Conservation (phyloP, 2,113 vertebrate species). For the Pteruthius melanotis region DNA sequence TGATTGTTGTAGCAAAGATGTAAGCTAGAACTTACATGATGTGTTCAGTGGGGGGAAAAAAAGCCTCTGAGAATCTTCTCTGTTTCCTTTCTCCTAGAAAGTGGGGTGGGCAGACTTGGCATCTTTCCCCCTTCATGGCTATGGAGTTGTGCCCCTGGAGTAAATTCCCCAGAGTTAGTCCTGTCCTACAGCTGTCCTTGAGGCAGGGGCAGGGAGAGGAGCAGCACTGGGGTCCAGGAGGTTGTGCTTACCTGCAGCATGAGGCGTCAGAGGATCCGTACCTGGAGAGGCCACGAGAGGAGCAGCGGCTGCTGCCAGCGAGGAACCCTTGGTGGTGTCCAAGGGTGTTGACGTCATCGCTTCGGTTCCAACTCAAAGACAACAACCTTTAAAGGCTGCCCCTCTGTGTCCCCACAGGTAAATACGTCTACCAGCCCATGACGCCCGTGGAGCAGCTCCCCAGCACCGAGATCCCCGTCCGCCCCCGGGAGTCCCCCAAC, state of each 20-base stretch:
- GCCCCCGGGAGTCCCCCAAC: slow-evolving; percentile 76
- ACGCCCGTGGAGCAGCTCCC: slow-evolving; percentile 93
- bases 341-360: fast-evolving
- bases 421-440: slow-evolving; percentile 98
- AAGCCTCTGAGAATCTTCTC: background rate
- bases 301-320: background rate
- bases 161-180: background rate
- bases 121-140: background rate
- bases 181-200: fast-evolving
- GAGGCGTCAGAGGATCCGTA: background rate
- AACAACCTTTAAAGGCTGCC: background rate
- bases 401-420: slow-evolving; percentile 75
- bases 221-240: background rate
- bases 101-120: background rate
- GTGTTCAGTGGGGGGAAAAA: background rate
- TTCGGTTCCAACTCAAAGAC: background rate
- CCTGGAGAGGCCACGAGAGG: background rate
- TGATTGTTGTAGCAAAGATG: background rate
- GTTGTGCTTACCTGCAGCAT: background rate
- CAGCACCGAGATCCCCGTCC: slow-evolving; percentile 85
- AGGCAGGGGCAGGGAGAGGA: background rate
- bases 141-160: background rate
- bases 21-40: background rate
- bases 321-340: background rate
- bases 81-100: background rate